Conservation (phyloP, 92 coral and sea anemone genomes). For the Actinernus sp. region DNA sequence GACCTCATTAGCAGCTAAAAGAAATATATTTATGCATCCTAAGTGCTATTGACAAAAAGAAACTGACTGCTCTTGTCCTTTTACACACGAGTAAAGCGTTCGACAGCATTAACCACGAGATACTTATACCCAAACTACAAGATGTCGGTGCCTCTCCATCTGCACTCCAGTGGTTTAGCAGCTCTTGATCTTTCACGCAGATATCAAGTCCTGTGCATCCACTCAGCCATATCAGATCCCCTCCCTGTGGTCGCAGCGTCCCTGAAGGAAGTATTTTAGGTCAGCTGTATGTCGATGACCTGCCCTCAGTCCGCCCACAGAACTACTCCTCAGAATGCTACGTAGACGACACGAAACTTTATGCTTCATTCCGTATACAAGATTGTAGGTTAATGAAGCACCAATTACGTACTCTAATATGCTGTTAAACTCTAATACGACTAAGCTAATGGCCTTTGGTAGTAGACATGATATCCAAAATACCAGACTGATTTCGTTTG, state of each 20-base stretch:
- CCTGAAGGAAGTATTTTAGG: conserved; percentile 33
- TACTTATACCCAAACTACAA: conserved; percentile 45
- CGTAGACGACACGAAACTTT: too few species aligned
- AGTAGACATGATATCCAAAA: conserved; percentile 39
- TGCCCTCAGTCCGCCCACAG: conserved; percentile 14
- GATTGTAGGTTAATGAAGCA: too few species aligned
- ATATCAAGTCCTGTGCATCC: conserved; percentile 40
- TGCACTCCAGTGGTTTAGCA: conserved; percentile 46
- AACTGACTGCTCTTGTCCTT: too few species aligned
- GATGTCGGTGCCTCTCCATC: conserved; percentile 58
- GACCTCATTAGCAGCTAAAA: too few species aligned
- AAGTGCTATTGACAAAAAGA: too few species aligned
- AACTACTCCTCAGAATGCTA: too few species aligned
- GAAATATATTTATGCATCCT: too few species aligned
- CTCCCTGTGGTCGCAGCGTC: conserved; percentile 40
- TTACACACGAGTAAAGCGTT: conserved; percentile 62
- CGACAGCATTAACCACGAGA: conserved; percentile 48
- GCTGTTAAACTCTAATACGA: conserved; percentile 39
- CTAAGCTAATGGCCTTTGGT: conserved; percentile 52
- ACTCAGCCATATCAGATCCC: conserved; percentile 6
- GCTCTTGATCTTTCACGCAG: conserved; percentile 28
- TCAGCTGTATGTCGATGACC: conserved; percentile 23
- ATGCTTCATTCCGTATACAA: too few species aligned
- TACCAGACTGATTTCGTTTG: conserved; percentile 17
- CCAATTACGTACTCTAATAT: too few species aligned